Evolutionary conservation across 2,888 invertebrate species (phyloP), one percentile per base, ranked within the genome.

Genomic region (Carcina quercana): DNA sequence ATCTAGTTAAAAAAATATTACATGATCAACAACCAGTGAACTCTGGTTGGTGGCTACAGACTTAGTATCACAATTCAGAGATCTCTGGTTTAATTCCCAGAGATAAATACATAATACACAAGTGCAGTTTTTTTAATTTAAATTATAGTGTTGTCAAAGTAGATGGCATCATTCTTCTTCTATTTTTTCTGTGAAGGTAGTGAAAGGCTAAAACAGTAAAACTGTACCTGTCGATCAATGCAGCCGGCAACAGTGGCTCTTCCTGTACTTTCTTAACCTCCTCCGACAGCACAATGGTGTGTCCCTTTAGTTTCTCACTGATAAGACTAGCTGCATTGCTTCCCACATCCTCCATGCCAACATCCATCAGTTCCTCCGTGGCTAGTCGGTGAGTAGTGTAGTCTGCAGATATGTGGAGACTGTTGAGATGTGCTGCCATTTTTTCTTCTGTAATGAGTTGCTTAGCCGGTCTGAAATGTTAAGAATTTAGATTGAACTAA

Each of bases 391-490:
- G 80, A 3, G 65, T 28, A 2, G 71, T 79, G 38, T 68, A 82
- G 33, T 86, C 75, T 11, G 84, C 71, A 0, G 88, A 88, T 45
- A 94, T 92, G 57, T 93, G 92, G 17, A 94, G 76, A 20, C 90
- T 87, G 44, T 87, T 89, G 42, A 94, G 86, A 54, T 93, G 92
- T 13, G 91, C 92, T 0, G 93, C 90, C 89, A 94, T 94, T 65
- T 91, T 92, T 55, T 94, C 94, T 62, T 94, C 94, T 0, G 93
- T 92, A 42, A 94, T 93, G 22, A 90, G 86, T 59, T 93, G 92
- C 58, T 94, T 94, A 5, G 84, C 59, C 26, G 88, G 88, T 11
- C 88, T 88, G 52, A 13, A 63, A 61, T n/a, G n/a, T n/a, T n/a
- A n/a, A n/a, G 15, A 3, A 25, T 22, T 20, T 20, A 20, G 1